Percentiles rank a stretch among this genome's conserved stretches.
These are phyloP conservation scores for Alfaro cultratus DNA, from an alignment of 2,797 vertebrate species.

Conservation along the genomic window DNA sequence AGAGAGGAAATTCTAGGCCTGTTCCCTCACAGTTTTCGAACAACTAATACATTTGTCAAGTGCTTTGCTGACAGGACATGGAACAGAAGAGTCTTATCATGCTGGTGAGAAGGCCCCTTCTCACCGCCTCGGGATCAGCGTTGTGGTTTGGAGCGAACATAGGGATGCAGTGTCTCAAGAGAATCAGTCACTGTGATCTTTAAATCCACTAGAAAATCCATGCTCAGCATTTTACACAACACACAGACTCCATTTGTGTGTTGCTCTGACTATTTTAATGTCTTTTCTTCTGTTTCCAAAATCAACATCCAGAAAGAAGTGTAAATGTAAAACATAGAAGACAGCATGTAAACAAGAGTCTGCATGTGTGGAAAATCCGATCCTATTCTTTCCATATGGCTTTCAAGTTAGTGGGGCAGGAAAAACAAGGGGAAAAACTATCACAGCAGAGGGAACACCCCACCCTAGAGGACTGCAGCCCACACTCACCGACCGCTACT, in stretches of 20 bases:
- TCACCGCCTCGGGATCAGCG: conserved; percentile 34
- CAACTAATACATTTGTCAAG: conserved; percentile 31
- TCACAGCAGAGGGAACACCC: conserved; percentile 54
- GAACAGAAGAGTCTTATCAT: conserved; percentile 51
- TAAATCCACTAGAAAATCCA: conserved; percentile 46
- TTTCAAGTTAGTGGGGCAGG: conserved; percentile 44
- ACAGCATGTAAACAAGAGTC: conserved; percentile 2
- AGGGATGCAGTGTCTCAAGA: conserved; percentile 53
- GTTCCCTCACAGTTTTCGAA: conserved; percentile 14
- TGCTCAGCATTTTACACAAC: conserved; percentile 29
- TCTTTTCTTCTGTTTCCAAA: conserved; percentile 53
- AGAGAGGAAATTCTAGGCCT: conserved; percentile 4
- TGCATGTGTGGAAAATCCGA: conserved; percentile 30
- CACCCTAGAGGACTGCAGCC: conserved; percentile 57
- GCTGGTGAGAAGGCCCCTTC: conserved; percentile 61
- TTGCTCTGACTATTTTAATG: conserved; percentile 23
- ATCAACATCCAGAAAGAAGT: conserved; percentile 24
- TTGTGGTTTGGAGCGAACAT: conserved; percentile 50
- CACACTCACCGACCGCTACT: conserved; percentile 62
- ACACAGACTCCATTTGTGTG: conserved; percentile 1
- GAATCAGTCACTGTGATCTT: conserved; percentile 54
- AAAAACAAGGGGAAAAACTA: conserved; percentile 28
- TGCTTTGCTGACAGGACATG: conserved; percentile 43
- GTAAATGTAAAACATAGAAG: conserved; percentile 18
- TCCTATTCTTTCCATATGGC: conserved; percentile 44